Percentiles rank a stretch among this genome's conserved stretches.
phyloP scores from a whole-genome alignment of 1,140 invertebrate species.

The Goniozus legneri region DNA sequence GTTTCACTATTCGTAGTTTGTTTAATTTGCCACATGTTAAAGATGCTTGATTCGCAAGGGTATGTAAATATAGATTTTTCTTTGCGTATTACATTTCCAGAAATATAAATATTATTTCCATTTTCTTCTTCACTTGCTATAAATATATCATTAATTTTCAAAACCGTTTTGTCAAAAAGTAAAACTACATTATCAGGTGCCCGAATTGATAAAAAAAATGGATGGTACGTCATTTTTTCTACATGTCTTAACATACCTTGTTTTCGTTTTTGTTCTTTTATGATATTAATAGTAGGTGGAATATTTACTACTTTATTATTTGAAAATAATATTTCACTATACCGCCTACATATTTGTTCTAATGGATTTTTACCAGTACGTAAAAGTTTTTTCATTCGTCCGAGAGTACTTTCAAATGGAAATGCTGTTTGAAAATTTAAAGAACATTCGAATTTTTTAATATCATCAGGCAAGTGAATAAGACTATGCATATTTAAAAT shows the following conservation, averaged over 20 bases:
- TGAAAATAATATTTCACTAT: background rate
- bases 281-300: background rate
- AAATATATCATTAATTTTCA: background rate
- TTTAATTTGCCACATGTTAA: slow-evolving; percentile 7
- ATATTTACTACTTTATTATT: background rate
- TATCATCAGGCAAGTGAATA: background rate
- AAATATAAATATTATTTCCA: slow-evolving; percentile 3
- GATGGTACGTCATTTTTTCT: background rate
- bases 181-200: background rate
- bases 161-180: background rate
- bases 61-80: slow-evolving; percentile 5
- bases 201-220: background rate
- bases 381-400: background rate
- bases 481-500: slow-evolving; percentile 4
- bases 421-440: background rate
- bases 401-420: slow-evolving; percentile 6
- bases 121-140: background rate
- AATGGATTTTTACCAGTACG: background rate
- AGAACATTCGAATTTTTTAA: background rate
- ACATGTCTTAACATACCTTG: background rate
- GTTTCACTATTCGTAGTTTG: background rate
- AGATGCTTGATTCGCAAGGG: slow-evolving; percentile 6
- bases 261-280: background rate
- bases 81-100: slow-evolving; percentile 1
- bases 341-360: background rate